Percentiles rank a stretch among this genome's conserved stretches.
phyloP scores from a whole-genome alignment of 2,113 vertebrate genomes.

The Himantopus leucocephalus region DNA sequence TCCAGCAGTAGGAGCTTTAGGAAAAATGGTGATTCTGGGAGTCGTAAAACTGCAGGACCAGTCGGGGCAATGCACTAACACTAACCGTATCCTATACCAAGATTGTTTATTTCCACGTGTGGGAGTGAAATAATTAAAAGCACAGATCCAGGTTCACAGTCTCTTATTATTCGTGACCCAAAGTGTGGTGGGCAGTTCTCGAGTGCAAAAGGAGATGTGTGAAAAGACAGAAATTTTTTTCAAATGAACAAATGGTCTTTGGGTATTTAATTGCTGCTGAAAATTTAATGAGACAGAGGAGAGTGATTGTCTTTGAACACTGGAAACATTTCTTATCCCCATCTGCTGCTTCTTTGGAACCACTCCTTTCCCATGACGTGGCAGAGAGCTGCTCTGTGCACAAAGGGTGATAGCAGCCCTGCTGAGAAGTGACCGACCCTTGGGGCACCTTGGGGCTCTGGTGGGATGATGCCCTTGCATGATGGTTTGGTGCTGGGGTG shows the following conservation, averaged over 20 bases:
- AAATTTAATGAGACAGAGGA: constrained; percentile 12
- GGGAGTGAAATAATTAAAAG: not conserved
- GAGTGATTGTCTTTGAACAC: not conserved
- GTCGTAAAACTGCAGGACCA: not conserved
- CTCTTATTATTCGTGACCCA: not conserved
- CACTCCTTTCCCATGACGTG: accelerated
- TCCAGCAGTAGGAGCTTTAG: not conserved
- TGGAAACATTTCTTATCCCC: not conserved
- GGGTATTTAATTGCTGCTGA: not conserved
- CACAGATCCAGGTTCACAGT: not conserved
- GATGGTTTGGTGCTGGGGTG: accelerated
- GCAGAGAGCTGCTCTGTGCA: not conserved
- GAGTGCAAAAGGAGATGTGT: not conserved
- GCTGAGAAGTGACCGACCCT: not conserved
- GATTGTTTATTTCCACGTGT: not conserved
- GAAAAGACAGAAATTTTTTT: not conserved
- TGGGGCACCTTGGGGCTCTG: not conserved
- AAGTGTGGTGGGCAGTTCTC: accelerated
- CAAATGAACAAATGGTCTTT: not conserved
- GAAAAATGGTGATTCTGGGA: not conserved
- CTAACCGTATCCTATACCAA: accelerated
- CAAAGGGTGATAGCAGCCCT: not conserved
- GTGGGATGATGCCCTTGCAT: not conserved
- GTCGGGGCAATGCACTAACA: accelerated
- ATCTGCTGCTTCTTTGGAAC: not conserved